Base-by-base conservation (phyloP, 2,888 invertebrate species). In the Chaetoderma sp. region DNA sequence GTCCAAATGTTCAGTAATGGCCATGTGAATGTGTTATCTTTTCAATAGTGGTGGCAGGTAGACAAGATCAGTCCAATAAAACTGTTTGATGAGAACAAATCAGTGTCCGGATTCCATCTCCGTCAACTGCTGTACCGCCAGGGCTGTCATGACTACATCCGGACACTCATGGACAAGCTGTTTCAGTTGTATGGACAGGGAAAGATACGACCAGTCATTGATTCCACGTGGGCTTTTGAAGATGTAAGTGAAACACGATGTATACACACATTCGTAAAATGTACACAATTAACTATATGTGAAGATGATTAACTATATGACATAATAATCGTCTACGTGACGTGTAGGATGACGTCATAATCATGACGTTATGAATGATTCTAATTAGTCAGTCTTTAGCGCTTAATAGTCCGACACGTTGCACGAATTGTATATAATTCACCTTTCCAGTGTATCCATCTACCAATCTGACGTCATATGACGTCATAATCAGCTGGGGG, bases 41-140 rank as follows among this genome's bases (percentile, higher is more conserved):
- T n/a, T n/a, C n/a, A n/a, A n/a, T 71, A 87, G 86, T 95, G 94
- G 94, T 94, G 94, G 94, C 94, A 94, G 88, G 94, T 94, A 68
- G 94, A 94, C 88, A 95, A 94, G 88, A 91, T 95, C 71, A 93
- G 93, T 4, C 94, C 94, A 6, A 90, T 94, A 86, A 94, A 94
- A 87, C 88, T 95, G 78, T 94, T 93, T 87, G 94, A 94, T 80
- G 94, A 95, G 87, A 95, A 94, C 89, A 93, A 94, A 88, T 91
- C 91, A 67, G 88, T 95, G 67, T 90, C 92, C 47, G 95, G 94
- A 1, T 90, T 95, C 87, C 94, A 94, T 88, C 89, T 95, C 79
- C 92, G 94, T 62, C 92, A 93, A 82, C 88, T 95, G 85, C 89
- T 94, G 88, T 93, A 93, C 88, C 92, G 93, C 78, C 84, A 86